Base-by-base conservation (phyloP, 2,888 invertebrate species). In the Patella ulyssiponensis region DNA sequence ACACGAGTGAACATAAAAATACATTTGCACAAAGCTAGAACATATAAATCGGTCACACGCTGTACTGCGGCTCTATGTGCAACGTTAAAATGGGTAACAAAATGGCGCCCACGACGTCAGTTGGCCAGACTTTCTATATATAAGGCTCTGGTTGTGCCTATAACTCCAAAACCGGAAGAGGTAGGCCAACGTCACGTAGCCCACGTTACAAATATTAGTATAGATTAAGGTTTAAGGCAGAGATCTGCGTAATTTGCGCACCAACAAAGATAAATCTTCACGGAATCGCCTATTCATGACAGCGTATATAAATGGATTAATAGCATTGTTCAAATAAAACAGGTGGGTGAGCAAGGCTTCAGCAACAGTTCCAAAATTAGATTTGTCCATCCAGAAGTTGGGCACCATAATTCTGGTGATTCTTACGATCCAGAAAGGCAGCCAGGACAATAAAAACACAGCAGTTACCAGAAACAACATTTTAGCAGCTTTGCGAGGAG, bases 251-350 rank as follows among this genome's bases (percentile, higher is more conserved):
- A 64, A 73, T 71, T 76, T 78, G 20, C 44, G 75, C 9, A 77
- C 75, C 15, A 79, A n/a, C 1, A 14, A n/a, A 53, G 70, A 76
- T 15, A 82, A 83, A 56, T 84, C 83, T 0, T 58, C 64, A 20
- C 83, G 77, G 69, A 86, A 86, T 3, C 71, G 75, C 33, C 77
- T 78, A 73, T 84, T 84, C 1, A 84, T 76, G 1, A 82, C 52
- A 20, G 82, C 78, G 72, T 85, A 84, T 0, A 85, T 83, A 4
- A 85, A 74, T 11, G 84, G 85, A 44, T 85, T 84, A 2, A 78
- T 79, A 1, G 82, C 80, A 64, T 84, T 83, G 73, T 85, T 85
- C 0, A 83, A 53, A 64, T 82, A 84, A 76, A 84, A 83, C 52
- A 84, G 77, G 53, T 82, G 83, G 54, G 77, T 81, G 0, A 83